These are phyloP conservation scores for Cacoxenus indagator DNA, from an alignment of 2,888 invertebrate species.

Conservation along the genomic window DNA sequence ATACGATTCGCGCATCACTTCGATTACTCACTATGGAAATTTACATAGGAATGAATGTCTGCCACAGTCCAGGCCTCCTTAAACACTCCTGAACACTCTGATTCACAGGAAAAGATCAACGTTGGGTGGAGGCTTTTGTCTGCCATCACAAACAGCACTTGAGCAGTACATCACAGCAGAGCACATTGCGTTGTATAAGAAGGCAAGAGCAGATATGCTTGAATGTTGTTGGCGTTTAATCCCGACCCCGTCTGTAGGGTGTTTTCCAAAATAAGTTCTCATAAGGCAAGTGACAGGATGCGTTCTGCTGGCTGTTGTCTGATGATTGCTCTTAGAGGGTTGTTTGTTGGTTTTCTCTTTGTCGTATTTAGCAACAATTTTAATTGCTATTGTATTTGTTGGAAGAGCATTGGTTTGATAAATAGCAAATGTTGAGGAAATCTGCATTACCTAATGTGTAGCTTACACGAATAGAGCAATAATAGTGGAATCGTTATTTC, in stretches of 20 bases:
- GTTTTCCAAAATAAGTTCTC: background rate
- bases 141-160: conserved; percentile 6
- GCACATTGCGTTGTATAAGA: background rate
- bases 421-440: background rate
- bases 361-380: conserved; percentile 5
- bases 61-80: background rate
- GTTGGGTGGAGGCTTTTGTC: conserved; percentile 1
- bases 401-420: background rate
- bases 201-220: too few relatives aligned
- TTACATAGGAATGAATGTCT: conserved; percentile 2
- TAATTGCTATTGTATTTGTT: background rate
- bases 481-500: too few relatives aligned
- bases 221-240: too few relatives aligned
- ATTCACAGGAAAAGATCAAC: background rate
- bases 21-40: conserved; percentile 1
- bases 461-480: too few relatives aligned
- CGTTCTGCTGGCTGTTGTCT: background rate
- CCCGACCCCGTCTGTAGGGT: background rate
- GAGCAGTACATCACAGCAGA: background rate
- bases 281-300: background rate
- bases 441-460: background rate
- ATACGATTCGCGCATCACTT: conserved; percentile 15
- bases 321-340: too few relatives aligned
- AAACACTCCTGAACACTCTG: too few relatives aligned
- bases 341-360: background rate